Conservation (phyloP, 2,113 vertebrate genomes). For the Limnothrissa miodon region DNA sequence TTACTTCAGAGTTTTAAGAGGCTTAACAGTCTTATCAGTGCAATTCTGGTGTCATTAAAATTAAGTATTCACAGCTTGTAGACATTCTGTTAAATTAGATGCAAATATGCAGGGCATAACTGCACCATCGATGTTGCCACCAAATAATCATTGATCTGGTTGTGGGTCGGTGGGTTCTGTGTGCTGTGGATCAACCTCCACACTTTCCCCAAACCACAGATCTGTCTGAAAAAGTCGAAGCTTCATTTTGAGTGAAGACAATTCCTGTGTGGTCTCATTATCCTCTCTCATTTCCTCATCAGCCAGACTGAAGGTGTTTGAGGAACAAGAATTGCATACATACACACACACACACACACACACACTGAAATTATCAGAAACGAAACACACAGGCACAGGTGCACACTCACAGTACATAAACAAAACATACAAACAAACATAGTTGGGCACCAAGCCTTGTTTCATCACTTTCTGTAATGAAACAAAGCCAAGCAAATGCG, state of each 20-base stretch:
- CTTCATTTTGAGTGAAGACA: not conserved
- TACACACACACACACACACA: not conserved
- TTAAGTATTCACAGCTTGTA: not conserved
- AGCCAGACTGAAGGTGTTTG: constrained; percentile 1
- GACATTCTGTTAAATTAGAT: not conserved
- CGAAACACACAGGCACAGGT: not conserved
- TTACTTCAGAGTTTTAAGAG: not conserved
- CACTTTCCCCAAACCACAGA: not conserved
- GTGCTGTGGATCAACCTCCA: not conserved
- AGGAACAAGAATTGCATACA: not conserved
- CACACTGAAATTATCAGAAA: no score
- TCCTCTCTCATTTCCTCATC: not conserved
- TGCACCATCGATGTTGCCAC: not conserved
- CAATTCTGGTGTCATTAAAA: not conserved
- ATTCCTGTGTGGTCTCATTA: constrained; percentile 17
- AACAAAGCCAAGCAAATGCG: not conserved
- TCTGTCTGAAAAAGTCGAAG: not conserved
- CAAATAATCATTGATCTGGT: not conserved
- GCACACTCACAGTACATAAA: not conserved
- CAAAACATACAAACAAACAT: not conserved
- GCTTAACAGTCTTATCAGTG: not conserved
- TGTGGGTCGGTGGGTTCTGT: not conserved
- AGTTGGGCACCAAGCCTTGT: not conserved
- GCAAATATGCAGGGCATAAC: not conserved
- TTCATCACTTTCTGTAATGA: not conserved